Conservation (phyloP, 2,113 vertebrate species). For the Thunnus thynnus region DNA sequence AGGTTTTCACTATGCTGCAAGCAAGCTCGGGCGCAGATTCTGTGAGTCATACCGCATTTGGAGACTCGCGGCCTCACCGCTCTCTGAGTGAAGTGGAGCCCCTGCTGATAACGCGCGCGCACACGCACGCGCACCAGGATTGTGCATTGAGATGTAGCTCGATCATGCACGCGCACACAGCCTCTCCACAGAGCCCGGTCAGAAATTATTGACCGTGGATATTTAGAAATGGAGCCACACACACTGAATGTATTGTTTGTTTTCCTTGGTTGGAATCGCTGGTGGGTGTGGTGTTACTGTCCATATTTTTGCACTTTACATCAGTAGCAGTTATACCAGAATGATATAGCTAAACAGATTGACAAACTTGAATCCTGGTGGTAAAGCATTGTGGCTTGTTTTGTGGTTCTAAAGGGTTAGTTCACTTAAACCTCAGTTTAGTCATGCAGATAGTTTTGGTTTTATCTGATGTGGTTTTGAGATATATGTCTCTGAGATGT, state of each 20-base stretch:
- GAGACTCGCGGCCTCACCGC: conserved; percentile 51
- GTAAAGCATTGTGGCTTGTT: too few species aligned
- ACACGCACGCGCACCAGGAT: neutral
- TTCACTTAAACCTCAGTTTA: neutral
- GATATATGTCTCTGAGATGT: too few species aligned
- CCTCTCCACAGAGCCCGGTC: neutral
- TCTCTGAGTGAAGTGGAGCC: conserved; percentile 58
- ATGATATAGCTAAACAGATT: too few species aligned
- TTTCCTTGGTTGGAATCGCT: neutral
- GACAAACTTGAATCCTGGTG: too few species aligned
- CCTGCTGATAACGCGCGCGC: conserved; percentile 46
- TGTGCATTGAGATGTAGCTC: too few species aligned
- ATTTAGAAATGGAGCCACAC: conserved; percentile 10
- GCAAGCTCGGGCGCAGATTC: conserved; percentile 40
- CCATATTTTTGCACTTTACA: neutral
- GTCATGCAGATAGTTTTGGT: neutral
- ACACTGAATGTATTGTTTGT: conserved; percentile 1
- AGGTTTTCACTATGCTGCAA: conserved; percentile 30
- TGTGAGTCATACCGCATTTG: conserved; percentile 71
- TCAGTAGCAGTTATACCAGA: neutral
- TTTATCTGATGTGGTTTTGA: neutral
- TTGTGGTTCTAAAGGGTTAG: conserved; percentile 5
- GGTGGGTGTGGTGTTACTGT: conserved; percentile 43
- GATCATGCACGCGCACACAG: neutral
- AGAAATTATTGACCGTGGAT: neutral